Evolutionary conservation across 2,888 invertebrate genomes (phyloP), one percentile per base, ranked within the genome.

Genomic region (Apocheima hispidaria): DNA sequence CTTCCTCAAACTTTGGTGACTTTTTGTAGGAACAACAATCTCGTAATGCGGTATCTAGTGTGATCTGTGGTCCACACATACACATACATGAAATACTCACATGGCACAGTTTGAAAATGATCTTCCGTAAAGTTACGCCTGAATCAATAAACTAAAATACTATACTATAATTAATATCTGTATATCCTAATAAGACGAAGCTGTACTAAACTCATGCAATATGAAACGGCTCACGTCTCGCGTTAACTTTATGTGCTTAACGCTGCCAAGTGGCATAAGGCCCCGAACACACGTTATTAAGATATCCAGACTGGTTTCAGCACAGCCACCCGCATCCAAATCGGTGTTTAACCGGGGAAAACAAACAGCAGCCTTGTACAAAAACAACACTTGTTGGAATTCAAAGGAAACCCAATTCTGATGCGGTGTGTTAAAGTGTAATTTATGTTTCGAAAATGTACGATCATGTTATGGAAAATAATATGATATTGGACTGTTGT

Each of bases 271-370:
- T 51, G 26, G 51, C 51, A 38, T 40, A 28, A 40, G 28, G 41
- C 51, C 51, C 51, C 16, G 18, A 49, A 48, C 46, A 48, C 36
- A 54, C 35, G 55, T 49, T 57, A 57, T 43, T 57, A 57, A 50
- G 41, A 49, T 20, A 49, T 35, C 49, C 18, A 57, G 35, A 50
- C 56, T 12, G 46, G 26, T 30, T 33, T 18, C 16, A 49, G 35
- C 14, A 56, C 30, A 49, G 30, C 16, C 20, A 20, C 43, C 43
- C 57, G 57, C 57, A 57, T 57, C 35, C 50, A 28, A 57, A 57
- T 50, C 50, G 57, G 57, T 33, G 57, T 57, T 57, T 57, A 35
- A 26, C 35, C 35, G 35, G 9, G 26, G 26, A 50, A 41, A 50
- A 57, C 43, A 50, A 57, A 57, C 57, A 57, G 40, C 9, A 35